Conservation (phyloP, 2,113 vertebrate species). For the Sakesphorus luctuosus region DNA sequence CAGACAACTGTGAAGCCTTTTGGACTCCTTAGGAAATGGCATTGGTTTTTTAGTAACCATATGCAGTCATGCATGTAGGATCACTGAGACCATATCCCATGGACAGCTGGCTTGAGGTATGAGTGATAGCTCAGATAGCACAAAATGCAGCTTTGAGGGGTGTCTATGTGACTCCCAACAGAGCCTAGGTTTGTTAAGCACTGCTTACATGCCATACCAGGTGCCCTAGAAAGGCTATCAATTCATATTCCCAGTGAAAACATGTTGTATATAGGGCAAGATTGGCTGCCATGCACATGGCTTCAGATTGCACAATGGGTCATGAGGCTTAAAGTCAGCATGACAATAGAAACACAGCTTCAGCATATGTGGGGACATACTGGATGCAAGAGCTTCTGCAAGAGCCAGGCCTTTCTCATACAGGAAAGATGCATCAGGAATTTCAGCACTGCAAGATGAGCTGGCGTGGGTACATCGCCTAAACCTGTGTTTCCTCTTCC, state of each 20-base stretch:
- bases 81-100: not conserved
- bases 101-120: fast-evolving
- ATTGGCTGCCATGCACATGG: not conserved
- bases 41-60: not conserved
- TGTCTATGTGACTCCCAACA: not conserved
- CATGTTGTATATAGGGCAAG: not conserved
- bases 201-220: not conserved
- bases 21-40: not conserved
- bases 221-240: not conserved
- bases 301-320: not conserved
- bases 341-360: not conserved
- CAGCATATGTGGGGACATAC: not conserved
- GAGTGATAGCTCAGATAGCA: not conserved
- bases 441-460: not conserved
- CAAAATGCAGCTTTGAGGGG: not conserved
- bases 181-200: not conserved
- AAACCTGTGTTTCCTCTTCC: not conserved
- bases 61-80: fast-evolving
- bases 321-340: not conserved
- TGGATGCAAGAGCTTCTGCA: not conserved
- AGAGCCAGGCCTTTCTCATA: not conserved
- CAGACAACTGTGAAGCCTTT: not conserved
- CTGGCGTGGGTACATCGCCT: not conserved
- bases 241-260: not conserved
- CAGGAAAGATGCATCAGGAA: not conserved